Conservation (phyloP, 2,797 vertebrate species). For the Neosilurus mollespiculum region DNA sequence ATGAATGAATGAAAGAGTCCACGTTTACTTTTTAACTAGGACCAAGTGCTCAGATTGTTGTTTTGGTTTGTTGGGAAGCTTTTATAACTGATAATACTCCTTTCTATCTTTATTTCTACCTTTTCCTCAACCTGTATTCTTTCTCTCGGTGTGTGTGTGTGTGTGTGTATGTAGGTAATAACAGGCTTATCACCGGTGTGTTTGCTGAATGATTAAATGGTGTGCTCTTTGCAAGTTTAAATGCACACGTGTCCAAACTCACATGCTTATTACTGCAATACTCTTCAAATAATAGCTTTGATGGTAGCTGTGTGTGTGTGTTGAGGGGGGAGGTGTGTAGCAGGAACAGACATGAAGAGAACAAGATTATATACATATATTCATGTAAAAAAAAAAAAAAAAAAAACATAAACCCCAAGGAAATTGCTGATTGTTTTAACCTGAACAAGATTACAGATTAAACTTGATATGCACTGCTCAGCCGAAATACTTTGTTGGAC, state of each 20-base stretch:
- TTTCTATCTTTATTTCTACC: neutral
- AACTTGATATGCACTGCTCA: too few species aligned
- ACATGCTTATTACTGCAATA: slow-evolving; percentile 31
- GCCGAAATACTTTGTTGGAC: too few species aligned
- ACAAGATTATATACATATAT: neutral
- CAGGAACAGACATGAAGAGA: neutral
- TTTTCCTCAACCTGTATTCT: neutral
- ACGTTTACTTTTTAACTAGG: neutral
- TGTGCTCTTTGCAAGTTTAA: slow-evolving; percentile 15
- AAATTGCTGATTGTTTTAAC: too few species aligned
- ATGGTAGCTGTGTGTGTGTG: neutral
- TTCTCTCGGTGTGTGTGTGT: slow-evolving; percentile 6
- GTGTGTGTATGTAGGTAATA: slow-evolving; percentile 28
- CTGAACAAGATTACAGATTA: too few species aligned
- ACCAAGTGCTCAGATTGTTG: neutral
- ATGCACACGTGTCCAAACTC: slow-evolving; percentile 24
- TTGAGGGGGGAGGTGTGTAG: neutral
- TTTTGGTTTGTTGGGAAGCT: neutral
- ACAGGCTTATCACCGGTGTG: slow-evolving; percentile 39
- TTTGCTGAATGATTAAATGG: slow-evolving; percentile 43
- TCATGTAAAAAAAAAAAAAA: too few species aligned
- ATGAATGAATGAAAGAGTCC: too few species aligned
- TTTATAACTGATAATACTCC: neutral
- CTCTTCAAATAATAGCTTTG: slow-evolving; percentile 15
- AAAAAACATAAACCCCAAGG: too few species aligned